A percentile compares a stretch with the other conserved stretches of the same genome.
Evolutionary conservation across 1,140 invertebrate genomes (phyloP).

Genomic region (Nephila pilipes): DNA sequence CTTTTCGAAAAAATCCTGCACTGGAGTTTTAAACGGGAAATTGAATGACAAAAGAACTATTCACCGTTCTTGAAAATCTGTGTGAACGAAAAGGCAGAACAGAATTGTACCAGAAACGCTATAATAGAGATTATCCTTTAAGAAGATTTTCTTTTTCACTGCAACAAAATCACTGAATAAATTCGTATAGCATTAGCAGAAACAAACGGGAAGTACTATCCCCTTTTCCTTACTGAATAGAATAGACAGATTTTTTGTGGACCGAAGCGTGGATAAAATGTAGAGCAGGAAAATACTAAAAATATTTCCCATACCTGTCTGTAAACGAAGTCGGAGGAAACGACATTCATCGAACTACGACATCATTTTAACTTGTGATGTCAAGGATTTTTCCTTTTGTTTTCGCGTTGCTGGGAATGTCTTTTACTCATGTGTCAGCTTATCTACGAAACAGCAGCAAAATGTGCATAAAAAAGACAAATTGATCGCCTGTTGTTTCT

Average conservation of each 20-base stretch:
- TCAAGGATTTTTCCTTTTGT: constrained; percentile 45
- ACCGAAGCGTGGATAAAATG: not conserved
- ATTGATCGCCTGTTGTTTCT: constrained; percentile 52
- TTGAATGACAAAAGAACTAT: too few species aligned
- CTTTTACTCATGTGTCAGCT: constrained; percentile 48
- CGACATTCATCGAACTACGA: constrained; percentile 44
- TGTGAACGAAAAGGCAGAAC: not conserved
- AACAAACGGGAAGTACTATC: not conserved
- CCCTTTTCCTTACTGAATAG: not conserved
- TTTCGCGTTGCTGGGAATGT: constrained; percentile 18
- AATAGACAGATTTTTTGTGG: not conserved
- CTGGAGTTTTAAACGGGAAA: too few species aligned
- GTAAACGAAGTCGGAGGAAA: constrained; percentile 14
- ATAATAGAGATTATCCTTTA: not conserved
- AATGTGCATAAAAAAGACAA: constrained; percentile 64
- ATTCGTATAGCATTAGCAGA: not conserved
- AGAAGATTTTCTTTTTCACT: not conserved
- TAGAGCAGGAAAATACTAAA: constrained; percentile 30
- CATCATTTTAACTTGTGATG: constrained; percentile 56
- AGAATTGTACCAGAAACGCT: not conserved
- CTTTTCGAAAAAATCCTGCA: too few species aligned
- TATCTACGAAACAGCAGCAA: constrained; percentile 37
- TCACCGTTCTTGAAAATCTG: too few species aligned
- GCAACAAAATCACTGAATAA: constrained; percentile 2
- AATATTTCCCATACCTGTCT: constrained; percentile 47